These are phyloP conservation scores for Dipus sagitta DNA, from an alignment of 2,797 vertebrate species.

Conservation along the genomic window DNA sequence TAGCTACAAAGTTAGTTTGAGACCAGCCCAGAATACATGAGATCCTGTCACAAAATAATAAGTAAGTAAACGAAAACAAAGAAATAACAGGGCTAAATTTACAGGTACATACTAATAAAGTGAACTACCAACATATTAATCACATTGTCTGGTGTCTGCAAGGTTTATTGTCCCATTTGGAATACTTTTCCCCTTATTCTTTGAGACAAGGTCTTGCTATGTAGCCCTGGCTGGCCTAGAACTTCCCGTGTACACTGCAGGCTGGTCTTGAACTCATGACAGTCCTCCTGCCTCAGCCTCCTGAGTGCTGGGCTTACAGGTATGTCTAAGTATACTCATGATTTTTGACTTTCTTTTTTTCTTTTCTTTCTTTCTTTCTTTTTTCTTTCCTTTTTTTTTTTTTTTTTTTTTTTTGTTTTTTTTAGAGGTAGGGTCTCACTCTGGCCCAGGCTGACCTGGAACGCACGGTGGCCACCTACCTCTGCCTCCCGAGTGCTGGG, in stretches of 20 bases:
- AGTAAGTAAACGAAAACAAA: not conserved
- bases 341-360: no score
- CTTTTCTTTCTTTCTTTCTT: no score
- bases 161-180: not conserved
- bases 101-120: not conserved
- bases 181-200: conserved; percentile 17
- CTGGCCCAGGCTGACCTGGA: no score
- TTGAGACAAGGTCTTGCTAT: not conserved
- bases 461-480: no score
- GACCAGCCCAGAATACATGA: not conserved
- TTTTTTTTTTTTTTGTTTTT: no score
- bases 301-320: not conserved
- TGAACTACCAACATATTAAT: conserved; percentile 22
- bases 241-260: not conserved
- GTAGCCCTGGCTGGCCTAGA: not conserved
- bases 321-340: no score
- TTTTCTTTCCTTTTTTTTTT: no score
- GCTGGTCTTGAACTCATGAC: not conserved
- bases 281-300: not conserved
- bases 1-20: not conserved
- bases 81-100: not conserved
- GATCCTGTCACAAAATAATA: not conserved
- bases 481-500: no score
- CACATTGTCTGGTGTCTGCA: not conserved
- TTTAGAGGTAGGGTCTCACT: no score